Base-by-base conservation (phyloP, 2,888 invertebrate genomes). In the Onchidella celtica region DNA sequence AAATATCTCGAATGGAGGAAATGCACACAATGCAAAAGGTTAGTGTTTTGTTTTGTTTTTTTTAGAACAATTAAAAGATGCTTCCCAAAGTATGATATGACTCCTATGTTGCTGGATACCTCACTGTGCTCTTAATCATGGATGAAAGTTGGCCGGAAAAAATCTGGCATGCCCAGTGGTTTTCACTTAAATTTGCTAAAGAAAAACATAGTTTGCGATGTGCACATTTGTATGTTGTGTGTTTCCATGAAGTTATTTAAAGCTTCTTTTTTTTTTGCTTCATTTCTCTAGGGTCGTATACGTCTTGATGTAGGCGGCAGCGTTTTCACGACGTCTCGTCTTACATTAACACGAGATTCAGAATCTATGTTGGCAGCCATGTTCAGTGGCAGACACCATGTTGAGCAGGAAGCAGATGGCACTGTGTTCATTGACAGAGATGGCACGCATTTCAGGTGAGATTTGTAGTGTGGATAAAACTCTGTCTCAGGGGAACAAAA, bases 361-460 rank as follows among this genome's bases (percentile, higher is more conserved):
- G 90, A 90, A 82, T 91, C 91, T 57, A 91, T 91, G 91, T 82
- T 91, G 84, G 91, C 90, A 27, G 91, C 91, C 84, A 91, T 91
- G 91, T 91, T 91, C 84, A 90, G 90, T 82, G 91, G 91, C 3
- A 87, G 91, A 40, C 90, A 91, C 81, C 88, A 89, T 69, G 81
- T 91, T 34, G 83, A 86, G 57, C 86, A 85, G 38, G 91, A 91
- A 73, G 86, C 85, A 6, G 90, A 91, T 76, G 91, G 91, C 2
- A 88, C 89, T 21, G 88, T 91, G 32, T 91, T 91, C 83, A 91
- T 91, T 73, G 91, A 91, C 83, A 85, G 90, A 29, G 91, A 91
- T 81, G 91, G 91, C 17, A 90, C 89, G 40, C 89, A 91, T 70
- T 90, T 91, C 85, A 88, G 92, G n/a, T 90, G 34, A 55, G 80